A percentile compares a stretch with the other conserved stretches of the same genome.
Conservation (phyloP, 2,113 vertebrate genomes). For the Pygoscelis antarcticus region DNA sequence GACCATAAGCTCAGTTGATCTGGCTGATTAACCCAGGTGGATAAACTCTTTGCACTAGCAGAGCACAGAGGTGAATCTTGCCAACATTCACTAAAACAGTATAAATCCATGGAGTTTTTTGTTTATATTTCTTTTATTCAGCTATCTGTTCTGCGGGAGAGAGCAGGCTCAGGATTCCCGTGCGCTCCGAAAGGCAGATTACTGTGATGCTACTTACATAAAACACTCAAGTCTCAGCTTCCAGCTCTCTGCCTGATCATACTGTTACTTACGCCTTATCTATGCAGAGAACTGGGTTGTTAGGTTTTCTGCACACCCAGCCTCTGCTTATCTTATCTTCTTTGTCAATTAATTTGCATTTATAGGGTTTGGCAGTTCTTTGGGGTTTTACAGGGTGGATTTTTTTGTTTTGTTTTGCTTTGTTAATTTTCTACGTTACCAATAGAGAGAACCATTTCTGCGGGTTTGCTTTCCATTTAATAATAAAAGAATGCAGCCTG, state of each 20-base stretch:
- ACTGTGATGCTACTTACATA: neutral
- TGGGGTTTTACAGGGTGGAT: neutral
- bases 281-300: neutral
- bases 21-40: neutral
- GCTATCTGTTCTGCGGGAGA: neutral
- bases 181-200: neutral
- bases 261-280: slow-evolving; percentile 6
- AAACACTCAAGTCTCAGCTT: neutral
- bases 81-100: neutral
- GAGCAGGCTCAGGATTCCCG: neutral
- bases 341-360: slow-evolving; percentile 51
- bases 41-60: neutral
- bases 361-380: neutral
- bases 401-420: neutral
- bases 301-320: slow-evolving; percentile 6
- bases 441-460: slow-evolving; percentile 19
- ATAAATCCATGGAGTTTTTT: neutral
- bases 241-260: neutral
- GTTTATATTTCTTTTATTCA: neutral
- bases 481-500: slow-evolving; percentile 33
- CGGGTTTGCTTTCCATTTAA: slow-evolving; percentile 57
- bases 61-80: neutral
- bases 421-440: slow-evolving; percentile 11
- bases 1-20: neutral
- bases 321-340: slow-evolving; percentile 9